Base-by-base conservation (phyloP, 2,797 vertebrate species). In the Carduelis carduelis region DNA sequence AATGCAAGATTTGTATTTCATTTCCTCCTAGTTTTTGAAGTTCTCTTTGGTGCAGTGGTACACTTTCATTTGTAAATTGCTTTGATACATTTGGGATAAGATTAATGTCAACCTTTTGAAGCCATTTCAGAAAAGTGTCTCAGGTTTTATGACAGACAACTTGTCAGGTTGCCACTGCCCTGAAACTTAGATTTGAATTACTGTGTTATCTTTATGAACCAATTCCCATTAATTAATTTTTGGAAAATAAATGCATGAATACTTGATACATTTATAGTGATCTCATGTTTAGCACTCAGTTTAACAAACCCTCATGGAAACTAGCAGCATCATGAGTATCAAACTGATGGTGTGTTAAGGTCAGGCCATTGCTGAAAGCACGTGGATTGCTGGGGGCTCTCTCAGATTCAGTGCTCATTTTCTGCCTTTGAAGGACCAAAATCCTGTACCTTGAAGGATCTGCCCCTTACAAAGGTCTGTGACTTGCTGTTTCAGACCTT, bases 31-130 rank as follows among this genome's bases (percentile, higher is more conserved):
- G 28, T 65, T 83, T 92, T 89, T 87, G 35, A 89, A 90, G 53
- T 39, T 59, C 12, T 65, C 41, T 78, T 64, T 89, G 70, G 81
- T 95, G 66, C 47, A 35, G 24, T 85, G 75, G 52, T 61, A 55
- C 14, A 14, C 61, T 88, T 92, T 90, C 32, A 91, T 88, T 85
- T 82, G 37, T 84, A 93, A 86, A 91, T 79, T 86, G 52, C 52
- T 82, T 86, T 83, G 69, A 81, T 91, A 27, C 3, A 6, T 86
- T 69, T 35, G 32, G 61, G 59, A 60, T 93, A 83, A 88, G 59
- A 55, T 46, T 79, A 30, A 18, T 46, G 72, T 71, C 72, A 94
- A 27, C 72, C 28, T 65, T 88, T 79, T 11, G 8, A 78, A 89
- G 63, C 47, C 19, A 12, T 91, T 93, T 80, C 49, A 77, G 35